phyloP scores from a whole-genome alignment of 2,113 vertebrate species.

The Irena cyanogastra region DNA sequence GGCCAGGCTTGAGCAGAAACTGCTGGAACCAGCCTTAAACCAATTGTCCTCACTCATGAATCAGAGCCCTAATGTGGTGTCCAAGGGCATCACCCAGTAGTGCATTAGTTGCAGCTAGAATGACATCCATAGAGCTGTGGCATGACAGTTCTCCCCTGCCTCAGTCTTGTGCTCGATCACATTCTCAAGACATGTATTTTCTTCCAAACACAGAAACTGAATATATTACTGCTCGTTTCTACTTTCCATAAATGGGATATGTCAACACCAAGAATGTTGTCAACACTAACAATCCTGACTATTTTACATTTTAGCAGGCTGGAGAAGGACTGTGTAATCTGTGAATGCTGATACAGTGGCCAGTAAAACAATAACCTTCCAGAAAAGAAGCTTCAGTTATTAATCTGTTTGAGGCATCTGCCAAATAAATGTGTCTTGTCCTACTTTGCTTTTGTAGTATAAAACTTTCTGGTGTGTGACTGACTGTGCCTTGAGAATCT shows the following conservation, averaged over 20 bases:
- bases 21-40: not conserved
- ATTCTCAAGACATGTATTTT: not conserved
- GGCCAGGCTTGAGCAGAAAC: not conserved
- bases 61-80: not conserved
- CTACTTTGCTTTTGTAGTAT: not conserved
- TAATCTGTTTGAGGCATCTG: not conserved
- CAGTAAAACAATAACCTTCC: not conserved
- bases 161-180: not conserved
- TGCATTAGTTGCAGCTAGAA: not conserved
- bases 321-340: not conserved
- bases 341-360: not conserved
- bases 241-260: not conserved
- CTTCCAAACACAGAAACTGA: not conserved
- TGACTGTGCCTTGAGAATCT: not conserved
- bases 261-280: not conserved
- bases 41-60: not conserved
- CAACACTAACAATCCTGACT: not conserved
- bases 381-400: not conserved
- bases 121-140: not conserved
- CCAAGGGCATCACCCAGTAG: not conserved
- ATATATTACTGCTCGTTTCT: not conserved
- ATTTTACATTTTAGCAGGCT: not conserved
- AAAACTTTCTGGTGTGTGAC: not conserved
- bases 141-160: not conserved
- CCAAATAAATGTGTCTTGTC: not conserved